Evolutionary conservation across 1,140 invertebrate genomes (phyloP).

Genomic region (Panonychus citri): DNA sequence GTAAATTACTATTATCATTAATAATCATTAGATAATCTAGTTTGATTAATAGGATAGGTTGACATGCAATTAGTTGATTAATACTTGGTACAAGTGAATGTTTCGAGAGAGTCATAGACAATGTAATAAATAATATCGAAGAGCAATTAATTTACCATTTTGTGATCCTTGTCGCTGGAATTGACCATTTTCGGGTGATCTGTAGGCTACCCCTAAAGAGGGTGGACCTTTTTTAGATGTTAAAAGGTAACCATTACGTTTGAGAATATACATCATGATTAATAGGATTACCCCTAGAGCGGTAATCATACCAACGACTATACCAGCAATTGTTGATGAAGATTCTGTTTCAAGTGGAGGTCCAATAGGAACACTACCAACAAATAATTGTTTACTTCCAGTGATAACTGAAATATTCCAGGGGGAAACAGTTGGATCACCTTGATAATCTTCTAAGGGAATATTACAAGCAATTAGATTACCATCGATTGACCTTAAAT

Average conservation of each 20-base stretch:
- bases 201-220: not conserved
- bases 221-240: not conserved
- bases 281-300: not conserved
- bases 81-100: not conserved
- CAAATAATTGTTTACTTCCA: not conserved
- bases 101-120: not conserved
- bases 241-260: not conserved
- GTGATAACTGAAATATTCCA: not conserved
- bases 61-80: too few relatives aligned
- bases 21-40: not conserved
- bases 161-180: not conserved
- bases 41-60: not conserved
- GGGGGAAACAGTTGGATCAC: not conserved
- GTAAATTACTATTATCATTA: too few relatives aligned
- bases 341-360: not conserved
- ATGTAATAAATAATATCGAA: not conserved
- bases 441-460: not conserved
- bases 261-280: not conserved
- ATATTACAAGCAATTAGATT: not conserved
- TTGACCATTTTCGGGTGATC: not conserved
- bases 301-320: not conserved
- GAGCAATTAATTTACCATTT: not conserved
- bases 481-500: not conserved
- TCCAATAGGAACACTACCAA: not conserved
- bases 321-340: not conserved